These are phyloP conservation scores for Drosophila anceps DNA, from an alignment of 2,888 invertebrate genomes.

Conservation along the genomic window DNA sequence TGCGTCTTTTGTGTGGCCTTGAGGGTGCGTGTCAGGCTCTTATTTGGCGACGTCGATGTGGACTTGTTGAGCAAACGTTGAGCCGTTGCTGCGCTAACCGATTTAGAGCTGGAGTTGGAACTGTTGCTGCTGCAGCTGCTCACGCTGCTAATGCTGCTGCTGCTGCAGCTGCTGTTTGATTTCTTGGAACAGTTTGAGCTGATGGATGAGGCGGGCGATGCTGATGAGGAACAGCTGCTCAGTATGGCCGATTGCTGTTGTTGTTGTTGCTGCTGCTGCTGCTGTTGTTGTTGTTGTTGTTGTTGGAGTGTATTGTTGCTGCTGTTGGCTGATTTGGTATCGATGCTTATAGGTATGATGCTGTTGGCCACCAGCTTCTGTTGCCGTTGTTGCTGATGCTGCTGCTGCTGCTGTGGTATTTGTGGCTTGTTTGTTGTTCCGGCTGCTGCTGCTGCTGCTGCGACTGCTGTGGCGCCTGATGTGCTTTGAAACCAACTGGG, in stretches of 20 bases:
- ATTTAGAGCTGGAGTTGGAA: constrained; percentile 58
- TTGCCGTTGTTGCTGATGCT: constrained; percentile 55
- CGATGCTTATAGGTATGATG: constrained; percentile 70
- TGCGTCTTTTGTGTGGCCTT: constrained; percentile 74
- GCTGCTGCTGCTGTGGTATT: constrained; percentile 76
- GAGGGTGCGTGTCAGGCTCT: constrained; percentile 70
- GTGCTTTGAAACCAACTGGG: constrained; percentile 94
- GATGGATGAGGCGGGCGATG: constrained; percentile 83
- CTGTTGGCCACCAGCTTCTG: constrained; percentile 60
- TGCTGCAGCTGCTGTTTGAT: constrained; percentile 71
- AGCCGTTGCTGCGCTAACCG: constrained; percentile 58
- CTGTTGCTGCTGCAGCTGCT: constrained; percentile 60
- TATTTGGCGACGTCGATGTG: constrained; percentile 64
- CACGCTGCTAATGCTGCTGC: constrained; percentile 58
- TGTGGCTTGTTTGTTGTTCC: constrained; percentile 29
- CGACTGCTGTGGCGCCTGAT: constrained; percentile 33
- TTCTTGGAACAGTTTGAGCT: constrained; percentile 82
- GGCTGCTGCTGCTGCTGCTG: constrained; percentile 39
- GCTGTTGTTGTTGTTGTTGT: constrained; percentile 54
- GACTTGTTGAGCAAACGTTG: constrained; percentile 69
- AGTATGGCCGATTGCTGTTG: constrained; percentile 64
- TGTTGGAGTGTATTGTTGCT: constrained; percentile 77
- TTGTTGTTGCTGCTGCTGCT: constrained; percentile 58
- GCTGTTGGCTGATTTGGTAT: constrained; percentile 62
- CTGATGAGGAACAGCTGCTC: constrained; percentile 73